These are phyloP conservation scores for Phoebastria nigripes DNA, from an alignment of 2,797 vertebrate species.

Conservation along the genomic window DNA sequence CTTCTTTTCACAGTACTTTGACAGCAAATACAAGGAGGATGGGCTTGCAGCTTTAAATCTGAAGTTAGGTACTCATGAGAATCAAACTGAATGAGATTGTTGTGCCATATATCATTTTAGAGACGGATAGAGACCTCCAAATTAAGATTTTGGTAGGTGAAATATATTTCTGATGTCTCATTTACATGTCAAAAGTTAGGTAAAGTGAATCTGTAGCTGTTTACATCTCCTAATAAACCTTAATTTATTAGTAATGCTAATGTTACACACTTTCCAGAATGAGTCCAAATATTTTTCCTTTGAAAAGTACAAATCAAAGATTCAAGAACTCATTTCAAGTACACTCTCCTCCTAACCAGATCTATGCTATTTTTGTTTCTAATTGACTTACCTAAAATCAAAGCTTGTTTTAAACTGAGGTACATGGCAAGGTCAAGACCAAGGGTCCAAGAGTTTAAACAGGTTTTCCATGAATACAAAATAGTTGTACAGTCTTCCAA, in stretches of 20 bases:
- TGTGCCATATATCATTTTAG: not conserved
- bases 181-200: not conserved
- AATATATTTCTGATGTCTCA: not conserved
- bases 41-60: not conserved
- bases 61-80: not conserved
- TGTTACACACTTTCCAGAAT: not conserved
- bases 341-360: not conserved
- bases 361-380: not conserved
- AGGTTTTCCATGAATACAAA: not conserved
- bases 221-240: not conserved
- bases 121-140: not conserved
- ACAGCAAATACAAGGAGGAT: not conserved
- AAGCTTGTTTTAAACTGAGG: not conserved
- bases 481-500: not conserved
- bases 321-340: not conserved
- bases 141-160: not conserved
- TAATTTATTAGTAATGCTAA: not conserved
- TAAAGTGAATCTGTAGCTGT: not conserved
- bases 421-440: not conserved
- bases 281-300: not conserved
- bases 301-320: not conserved
- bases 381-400: not conserved
- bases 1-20: not conserved
- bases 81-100: not conserved
- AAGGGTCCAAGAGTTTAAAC: not conserved